phyloP scores from a whole-genome alignment of 2,888 invertebrate genomes.

The Plutella xylostella region DNA sequence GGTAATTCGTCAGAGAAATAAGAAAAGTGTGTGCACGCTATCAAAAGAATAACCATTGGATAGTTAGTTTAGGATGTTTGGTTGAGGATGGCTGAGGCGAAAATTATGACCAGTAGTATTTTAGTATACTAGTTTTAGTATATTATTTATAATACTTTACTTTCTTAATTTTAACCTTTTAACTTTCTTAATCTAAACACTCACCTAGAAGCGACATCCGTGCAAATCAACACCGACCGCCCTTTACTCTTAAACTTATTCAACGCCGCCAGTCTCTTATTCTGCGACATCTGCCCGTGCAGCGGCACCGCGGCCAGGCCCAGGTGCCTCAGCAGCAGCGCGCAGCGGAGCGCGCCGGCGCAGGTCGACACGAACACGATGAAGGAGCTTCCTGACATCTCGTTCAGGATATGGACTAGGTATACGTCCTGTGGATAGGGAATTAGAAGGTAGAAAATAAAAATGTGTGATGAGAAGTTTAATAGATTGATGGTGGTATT shows the following conservation, averaged over 20 bases:
- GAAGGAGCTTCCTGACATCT: slow-evolving; percentile 93
- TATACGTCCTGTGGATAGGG: slow-evolving; percentile 84
- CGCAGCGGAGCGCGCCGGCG: slow-evolving; percentile 89
- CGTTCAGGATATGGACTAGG: slow-evolving; percentile 94
- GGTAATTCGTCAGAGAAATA: too few species aligned
- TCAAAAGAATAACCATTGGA: too few species aligned
- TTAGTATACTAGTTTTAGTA: background rate
- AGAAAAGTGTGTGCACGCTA: too few species aligned
- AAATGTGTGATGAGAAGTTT: too few species aligned
- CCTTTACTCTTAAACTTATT: slow-evolving; percentile 96
- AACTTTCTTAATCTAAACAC: slow-evolving; percentile 16
- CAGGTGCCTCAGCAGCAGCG: slow-evolving; percentile 88
- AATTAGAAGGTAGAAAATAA: too few species aligned
- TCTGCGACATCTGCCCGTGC: slow-evolving; percentile 99
- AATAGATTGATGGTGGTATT: too few species aligned
- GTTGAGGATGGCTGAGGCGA: too few species aligned
- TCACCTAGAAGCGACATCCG: slow-evolving; percentile 97
- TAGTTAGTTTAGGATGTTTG: too few species aligned
- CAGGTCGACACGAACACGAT: slow-evolving; percentile 99
- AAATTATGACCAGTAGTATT: too few species aligned
- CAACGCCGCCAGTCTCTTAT: slow-evolving; percentile 92
- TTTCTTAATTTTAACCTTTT: too few species aligned
- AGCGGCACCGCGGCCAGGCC: slow-evolving; percentile 95
- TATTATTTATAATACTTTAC: too few species aligned
- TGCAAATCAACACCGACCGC: slow-evolving; percentile 95